phyloP scores from a whole-genome alignment of 2,797 vertebrate genomes.

The Cheracebus regulus region DNA sequence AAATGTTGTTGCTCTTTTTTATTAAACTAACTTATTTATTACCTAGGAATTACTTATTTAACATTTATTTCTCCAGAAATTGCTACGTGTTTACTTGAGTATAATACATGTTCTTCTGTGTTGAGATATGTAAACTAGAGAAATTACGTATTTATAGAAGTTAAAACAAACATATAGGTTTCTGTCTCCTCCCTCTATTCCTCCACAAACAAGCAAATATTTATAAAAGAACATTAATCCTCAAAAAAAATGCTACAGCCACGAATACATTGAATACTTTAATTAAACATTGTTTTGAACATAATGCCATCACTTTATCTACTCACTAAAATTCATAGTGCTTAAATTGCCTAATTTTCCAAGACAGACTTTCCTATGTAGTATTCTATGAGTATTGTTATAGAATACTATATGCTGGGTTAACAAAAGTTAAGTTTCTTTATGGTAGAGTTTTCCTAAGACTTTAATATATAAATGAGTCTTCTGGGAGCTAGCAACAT shows the following conservation, averaged over 20 bases:
- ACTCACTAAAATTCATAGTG: background rate
- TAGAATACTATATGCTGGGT: background rate
- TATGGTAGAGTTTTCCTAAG: background rate
- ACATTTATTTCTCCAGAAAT: constrained; percentile 34
- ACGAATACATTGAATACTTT: background rate
- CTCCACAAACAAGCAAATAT: background rate
- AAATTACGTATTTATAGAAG: background rate
- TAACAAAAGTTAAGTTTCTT: background rate
- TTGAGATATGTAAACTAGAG: background rate
- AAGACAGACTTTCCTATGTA: background rate
- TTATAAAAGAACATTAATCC: constrained; percentile 4
- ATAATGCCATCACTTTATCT: background rate
- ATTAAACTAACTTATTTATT: constrained; percentile 42
- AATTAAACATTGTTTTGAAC: background rate
- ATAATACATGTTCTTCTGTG: background rate
- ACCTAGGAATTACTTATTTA: constrained; percentile 19
- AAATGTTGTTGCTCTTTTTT: constrained; percentile 48
- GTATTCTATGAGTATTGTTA: background rate
- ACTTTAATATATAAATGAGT: background rate
- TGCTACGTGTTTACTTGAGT: constrained; percentile 1
- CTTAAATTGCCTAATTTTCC: background rate
- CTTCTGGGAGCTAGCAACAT: background rate
- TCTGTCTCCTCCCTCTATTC: background rate
- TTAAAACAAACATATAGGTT: background rate
- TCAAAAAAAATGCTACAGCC: background rate